Evolutionary conservation across 2,797 vertebrate genomes (phyloP).

Genomic region (Poecile montanus): DNA sequence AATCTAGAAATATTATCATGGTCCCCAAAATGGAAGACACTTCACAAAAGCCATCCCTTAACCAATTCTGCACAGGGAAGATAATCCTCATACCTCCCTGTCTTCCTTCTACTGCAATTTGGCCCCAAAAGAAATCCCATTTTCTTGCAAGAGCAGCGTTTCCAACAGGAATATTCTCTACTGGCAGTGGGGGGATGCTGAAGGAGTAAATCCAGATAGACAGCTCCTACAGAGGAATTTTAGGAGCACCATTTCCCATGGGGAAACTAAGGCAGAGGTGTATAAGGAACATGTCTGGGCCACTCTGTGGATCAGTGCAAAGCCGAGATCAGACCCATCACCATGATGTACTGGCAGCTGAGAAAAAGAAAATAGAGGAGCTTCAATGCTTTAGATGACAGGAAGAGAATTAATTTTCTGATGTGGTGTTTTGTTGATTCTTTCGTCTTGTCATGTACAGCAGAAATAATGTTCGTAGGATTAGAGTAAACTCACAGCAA

Average conservation of each 20-base stretch:
- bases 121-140: neutral
- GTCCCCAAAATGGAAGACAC: neutral
- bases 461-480: constrained; percentile 42
- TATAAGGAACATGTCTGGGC: neutral
- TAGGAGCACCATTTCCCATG: neutral
- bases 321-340: constrained; percentile 9
- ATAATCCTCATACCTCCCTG: neutral
- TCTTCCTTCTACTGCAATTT: neutral
- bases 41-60: neutral
- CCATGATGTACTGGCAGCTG: neutral
- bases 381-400: neutral
- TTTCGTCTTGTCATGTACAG: constrained; percentile 54
- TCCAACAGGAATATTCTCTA: neutral
- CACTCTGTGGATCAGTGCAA: neutral
- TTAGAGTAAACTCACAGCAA: constrained; percentile 53
- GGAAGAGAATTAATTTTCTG: constrained; percentile 54
- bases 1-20: neutral
- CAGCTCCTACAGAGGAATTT: neutral
- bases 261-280: neutral
- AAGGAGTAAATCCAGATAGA: neutral
- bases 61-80: neutral
- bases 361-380: constrained; percentile 25
- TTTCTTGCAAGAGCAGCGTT: neutral
- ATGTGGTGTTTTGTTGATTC: constrained; percentile 57
- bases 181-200: neutral